Conservation (phyloP, 1,140 invertebrate genomes). For the Tyrophagus putrescentiae region DNA sequence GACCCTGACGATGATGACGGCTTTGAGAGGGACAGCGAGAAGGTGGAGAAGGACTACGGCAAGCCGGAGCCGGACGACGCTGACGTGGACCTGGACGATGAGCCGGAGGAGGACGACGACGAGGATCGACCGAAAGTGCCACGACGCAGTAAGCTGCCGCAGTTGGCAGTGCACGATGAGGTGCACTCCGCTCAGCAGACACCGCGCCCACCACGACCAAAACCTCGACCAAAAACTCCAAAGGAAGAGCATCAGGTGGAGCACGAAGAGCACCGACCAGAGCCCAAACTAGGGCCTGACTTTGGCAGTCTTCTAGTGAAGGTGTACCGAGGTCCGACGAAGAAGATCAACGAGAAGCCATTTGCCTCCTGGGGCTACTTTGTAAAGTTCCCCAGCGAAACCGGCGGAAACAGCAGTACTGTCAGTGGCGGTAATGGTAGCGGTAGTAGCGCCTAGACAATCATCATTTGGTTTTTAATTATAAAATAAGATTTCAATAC, state of each 20-base stretch:
- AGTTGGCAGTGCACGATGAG: background rate
- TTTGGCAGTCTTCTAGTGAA: background rate
- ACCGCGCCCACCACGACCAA: background rate
- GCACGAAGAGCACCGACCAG: background rate
- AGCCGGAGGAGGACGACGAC: background rate
- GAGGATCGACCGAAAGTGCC: constrained; percentile 1
- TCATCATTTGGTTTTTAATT: background rate
- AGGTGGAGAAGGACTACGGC: background rate
- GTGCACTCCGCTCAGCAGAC: background rate
- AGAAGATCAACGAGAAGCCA: background rate
- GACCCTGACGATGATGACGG: background rate
- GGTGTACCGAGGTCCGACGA: constrained; percentile 7
- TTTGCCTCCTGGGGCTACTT: constrained; percentile 17
- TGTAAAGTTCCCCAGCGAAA: constrained; percentile 10
- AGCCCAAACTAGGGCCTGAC: background rate
- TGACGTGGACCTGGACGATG: background rate
- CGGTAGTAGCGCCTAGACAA: background rate
- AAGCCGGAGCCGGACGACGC: background rate
- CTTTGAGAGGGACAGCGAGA: background rate
- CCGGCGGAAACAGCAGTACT: too few relatives aligned
- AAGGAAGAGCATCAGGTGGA: background rate
- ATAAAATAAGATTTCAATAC: constrained; percentile 2
- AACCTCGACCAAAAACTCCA: background rate
- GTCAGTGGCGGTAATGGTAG: too few relatives aligned
- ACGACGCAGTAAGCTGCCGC: too few relatives aligned